Evolutionary conservation across 2,113 vertebrate genomes (phyloP).

Genomic region (Bagarius yarrelli): DNA sequence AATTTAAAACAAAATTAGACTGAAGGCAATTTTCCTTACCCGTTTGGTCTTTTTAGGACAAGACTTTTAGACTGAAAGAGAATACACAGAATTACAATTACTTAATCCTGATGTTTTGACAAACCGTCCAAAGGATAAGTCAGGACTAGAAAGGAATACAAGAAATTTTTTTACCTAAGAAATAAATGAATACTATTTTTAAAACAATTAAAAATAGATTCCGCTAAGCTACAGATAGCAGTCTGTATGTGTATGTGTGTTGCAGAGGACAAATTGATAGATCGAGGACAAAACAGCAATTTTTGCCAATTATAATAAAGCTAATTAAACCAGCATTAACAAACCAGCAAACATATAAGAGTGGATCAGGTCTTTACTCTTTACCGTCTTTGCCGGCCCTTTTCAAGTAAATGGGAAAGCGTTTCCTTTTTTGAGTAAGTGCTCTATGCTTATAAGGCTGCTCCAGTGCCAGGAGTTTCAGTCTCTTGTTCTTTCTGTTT

Average conservation of each 20-base stretch:
- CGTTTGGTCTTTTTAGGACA: not conserved
- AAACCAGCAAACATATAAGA: not conserved
- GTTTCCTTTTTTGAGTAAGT: slow-evolving; percentile 16
- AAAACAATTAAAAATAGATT: not conserved
- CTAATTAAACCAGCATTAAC: not conserved
- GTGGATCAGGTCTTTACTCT: not conserved
- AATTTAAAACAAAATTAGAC: too few species aligned
- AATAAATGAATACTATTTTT: too few species aligned
- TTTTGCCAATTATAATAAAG: not conserved
- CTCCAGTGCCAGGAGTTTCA: slow-evolving; percentile 6
- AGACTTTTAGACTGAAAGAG: not conserved
- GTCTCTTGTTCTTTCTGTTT: slow-evolving; percentile 2
- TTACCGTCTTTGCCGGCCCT: not conserved
- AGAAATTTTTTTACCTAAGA: too few species aligned
- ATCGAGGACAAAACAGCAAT: not conserved
- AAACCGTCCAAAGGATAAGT: not conserved
- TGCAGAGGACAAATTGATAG: not conserved
- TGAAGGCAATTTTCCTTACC: too few species aligned
- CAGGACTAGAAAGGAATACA: too few species aligned
- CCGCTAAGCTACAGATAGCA: not conserved
- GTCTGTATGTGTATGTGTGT: not conserved
- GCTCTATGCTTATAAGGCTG: slow-evolving; percentile 1
- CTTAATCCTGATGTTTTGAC: not conserved
- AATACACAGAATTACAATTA: not conserved
- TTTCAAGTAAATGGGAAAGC: not conserved